Evolutionary conservation across 2,888 invertebrate genomes (phyloP).

Genomic region (Phyllotreta cruciferae): DNA sequence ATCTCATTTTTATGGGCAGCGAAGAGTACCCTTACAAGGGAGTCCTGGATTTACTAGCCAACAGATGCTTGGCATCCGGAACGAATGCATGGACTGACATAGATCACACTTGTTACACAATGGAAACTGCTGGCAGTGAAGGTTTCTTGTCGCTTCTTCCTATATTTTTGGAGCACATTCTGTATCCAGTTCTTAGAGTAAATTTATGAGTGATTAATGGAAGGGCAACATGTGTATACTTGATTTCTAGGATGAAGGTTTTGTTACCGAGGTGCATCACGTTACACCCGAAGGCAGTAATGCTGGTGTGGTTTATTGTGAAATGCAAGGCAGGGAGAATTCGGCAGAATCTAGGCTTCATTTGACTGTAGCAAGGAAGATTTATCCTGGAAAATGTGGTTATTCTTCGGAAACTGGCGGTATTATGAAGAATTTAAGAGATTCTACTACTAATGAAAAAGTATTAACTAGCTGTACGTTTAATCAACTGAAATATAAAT

Average conservation of each 20-base stretch:
- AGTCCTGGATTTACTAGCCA: conserved; percentile 85
- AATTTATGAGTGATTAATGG: conserved; percentile 33
- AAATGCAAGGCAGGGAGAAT: conserved; percentile 90
- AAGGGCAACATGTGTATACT: neutral
- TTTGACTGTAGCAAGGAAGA: conserved; percentile 68
- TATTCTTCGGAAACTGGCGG: conserved; percentile 89
- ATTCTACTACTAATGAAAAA: conserved; percentile 81
- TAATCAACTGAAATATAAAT: no score
- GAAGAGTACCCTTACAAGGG: conserved; percentile 90
- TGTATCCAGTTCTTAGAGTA: conserved; percentile 81
- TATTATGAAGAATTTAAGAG: conserved; percentile 81
- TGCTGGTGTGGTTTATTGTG: conserved; percentile 95
- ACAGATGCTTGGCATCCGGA: conserved; percentile 87
- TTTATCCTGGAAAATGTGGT: conserved; percentile 83
- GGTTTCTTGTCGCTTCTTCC: conserved; percentile 90
- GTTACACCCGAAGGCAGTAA: conserved; percentile 87
- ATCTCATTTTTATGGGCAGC: conserved; percentile 89
- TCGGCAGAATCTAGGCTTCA: conserved; percentile 76
- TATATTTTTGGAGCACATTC: conserved; percentile 88
- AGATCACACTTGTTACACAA: conserved; percentile 90
- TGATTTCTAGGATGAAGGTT: conserved; percentile 73
- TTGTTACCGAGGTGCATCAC: conserved; percentile 90
- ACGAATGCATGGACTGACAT: conserved; percentile 91
- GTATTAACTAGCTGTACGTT: conserved; percentile 63
- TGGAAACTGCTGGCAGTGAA: conserved; percentile 85